Percentiles rank a stretch among this genome's conserved stretches.
These are phyloP conservation scores for Sphyrna mokarran DNA, from an alignment of 2,113 vertebrate species.

Conservation along the genomic window DNA sequence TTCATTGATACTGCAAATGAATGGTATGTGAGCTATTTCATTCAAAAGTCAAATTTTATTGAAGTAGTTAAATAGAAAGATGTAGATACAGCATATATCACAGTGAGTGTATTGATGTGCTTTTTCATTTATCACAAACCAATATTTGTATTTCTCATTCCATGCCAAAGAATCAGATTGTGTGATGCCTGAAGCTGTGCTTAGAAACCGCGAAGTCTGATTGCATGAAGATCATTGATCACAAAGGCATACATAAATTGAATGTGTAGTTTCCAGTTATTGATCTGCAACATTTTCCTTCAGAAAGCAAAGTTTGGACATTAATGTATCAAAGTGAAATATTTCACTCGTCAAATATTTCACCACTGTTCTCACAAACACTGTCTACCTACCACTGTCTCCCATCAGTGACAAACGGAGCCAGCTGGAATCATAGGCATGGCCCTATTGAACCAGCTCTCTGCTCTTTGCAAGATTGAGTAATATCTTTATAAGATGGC, in stretches of 20 bases:
- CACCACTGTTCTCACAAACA: neutral
- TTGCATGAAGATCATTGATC: conserved; percentile 10
- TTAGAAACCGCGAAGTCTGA: conserved; percentile 19
- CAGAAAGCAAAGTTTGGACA: neutral
- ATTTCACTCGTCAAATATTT: neutral
- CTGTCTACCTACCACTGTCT: neutral
- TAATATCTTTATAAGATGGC: neutral
- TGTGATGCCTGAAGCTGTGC: neutral
- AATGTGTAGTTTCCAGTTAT: conserved; percentile 16
- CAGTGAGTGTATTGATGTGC: neutral
- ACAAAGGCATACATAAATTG: neutral
- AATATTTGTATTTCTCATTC: neutral
- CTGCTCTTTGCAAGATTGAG: neutral
- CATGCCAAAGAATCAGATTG: neutral
- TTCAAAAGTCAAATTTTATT: neutral
- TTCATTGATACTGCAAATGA: no score
- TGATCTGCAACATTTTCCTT: neutral
- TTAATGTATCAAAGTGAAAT: conserved; percentile 24
- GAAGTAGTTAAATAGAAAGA: neutral
- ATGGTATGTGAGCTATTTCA: neutral
- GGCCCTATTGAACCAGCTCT: neutral
- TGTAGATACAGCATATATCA: neutral
- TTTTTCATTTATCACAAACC: neutral
- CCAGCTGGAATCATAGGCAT: neutral
- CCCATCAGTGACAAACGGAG: neutral